Percentiles rank a stretch among this genome's conserved stretches.
These are phyloP conservation scores for Enteromius unitaeniatus DNA, from an alignment of 2,797 vertebrate species.

Conservation along the genomic window DNA sequence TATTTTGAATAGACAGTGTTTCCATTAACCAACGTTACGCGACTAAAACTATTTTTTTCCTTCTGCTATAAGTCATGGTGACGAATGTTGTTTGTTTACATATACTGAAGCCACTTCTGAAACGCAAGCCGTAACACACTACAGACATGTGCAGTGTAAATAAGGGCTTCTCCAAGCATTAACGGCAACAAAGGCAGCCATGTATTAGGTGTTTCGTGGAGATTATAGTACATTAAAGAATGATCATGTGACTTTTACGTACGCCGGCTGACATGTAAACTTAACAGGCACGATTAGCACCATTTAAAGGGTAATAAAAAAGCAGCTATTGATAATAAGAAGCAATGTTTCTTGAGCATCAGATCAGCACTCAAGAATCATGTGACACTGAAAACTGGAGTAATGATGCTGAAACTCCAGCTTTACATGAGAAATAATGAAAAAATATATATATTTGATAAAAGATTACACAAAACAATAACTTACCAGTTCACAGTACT, in stretches of 20 bases:
- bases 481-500: constrained; percentile 97
- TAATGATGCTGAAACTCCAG: background rate
- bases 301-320: background rate
- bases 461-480: background rate
- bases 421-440: background rate
- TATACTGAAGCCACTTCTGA: background rate
- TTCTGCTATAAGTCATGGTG: background rate
- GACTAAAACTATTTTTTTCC: background rate
- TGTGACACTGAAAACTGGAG: background rate
- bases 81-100: background rate
- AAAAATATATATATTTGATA: background rate
- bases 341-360: background rate
- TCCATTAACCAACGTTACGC: background rate
- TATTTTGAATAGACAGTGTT: background rate
- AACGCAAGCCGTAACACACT: background rate
- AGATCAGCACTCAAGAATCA: background rate
- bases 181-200: background rate
- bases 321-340: background rate
- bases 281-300: background rate
- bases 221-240: background rate
- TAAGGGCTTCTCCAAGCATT: background rate
- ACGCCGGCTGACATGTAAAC: background rate
- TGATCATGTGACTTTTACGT: background rate
- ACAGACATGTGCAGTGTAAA: background rate
- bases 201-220: background rate